Percentiles rank a stretch among this genome's conserved stretches.
Evolutionary conservation across 1,140 invertebrate species (phyloP).

Genomic region (Homalodisca vitripennis): DNA sequence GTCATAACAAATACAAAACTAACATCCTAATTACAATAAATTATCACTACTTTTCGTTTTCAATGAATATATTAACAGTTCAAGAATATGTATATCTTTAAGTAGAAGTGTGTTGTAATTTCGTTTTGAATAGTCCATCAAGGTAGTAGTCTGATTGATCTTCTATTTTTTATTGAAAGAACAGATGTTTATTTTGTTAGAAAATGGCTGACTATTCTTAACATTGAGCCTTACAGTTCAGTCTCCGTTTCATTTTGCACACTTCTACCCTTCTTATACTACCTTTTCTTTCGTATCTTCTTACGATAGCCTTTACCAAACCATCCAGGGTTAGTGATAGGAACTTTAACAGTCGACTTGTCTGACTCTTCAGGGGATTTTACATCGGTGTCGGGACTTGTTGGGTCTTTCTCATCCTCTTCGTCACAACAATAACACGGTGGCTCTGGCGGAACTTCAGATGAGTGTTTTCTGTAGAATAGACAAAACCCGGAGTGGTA

Average conservation of each 20-base stretch:
- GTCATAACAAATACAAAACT: too few species aligned
- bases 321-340: slow-evolving; percentile 60
- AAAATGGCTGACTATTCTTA: too few species aligned
- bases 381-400: slow-evolving; percentile 35
- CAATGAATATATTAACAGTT: too few species aligned
- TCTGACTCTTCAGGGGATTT: slow-evolving; percentile 38
- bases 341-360: slow-evolving; percentile 46
- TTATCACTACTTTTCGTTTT: too few species aligned
- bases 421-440: slow-evolving; percentile 58
- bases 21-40: too few species aligned
- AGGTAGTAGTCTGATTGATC: too few species aligned
- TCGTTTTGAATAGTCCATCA: too few species aligned
- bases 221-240: slow-evolving; percentile 7
- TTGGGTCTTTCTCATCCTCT: slow-evolving; percentile 46
- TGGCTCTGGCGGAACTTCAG: slow-evolving; percentile 34
- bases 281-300: slow-evolving; percentile 54
- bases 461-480: slow-evolving; percentile 35
- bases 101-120: too few species aligned
- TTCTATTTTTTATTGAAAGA: too few species aligned
- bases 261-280: slow-evolving; percentile 43
- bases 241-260: neutral
- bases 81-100: too few species aligned
- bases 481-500: slow-evolving; percentile 30
- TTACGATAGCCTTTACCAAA: slow-evolving; percentile 62
- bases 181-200: too few species aligned